Evolutionary conservation across 2,113 vertebrate genomes (phyloP).

Genomic region (Melanerpes aurifrons): DNA sequence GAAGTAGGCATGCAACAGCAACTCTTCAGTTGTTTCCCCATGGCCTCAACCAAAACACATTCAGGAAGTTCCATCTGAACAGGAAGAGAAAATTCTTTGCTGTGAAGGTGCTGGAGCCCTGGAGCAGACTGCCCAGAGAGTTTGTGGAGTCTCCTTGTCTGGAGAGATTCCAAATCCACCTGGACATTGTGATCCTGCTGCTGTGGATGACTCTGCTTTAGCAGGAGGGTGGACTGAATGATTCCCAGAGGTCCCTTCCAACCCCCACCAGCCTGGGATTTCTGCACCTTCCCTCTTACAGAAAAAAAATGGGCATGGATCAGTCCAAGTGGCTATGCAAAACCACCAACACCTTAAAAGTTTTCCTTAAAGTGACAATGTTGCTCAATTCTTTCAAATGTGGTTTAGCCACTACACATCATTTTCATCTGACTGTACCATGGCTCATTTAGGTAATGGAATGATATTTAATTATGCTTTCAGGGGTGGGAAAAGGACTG

Average conservation of each 20-base stretch:
- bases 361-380: neutral
- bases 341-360: neutral
- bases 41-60: neutral
- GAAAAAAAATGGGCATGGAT: accelerated
- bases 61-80: neutral
- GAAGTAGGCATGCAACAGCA: neutral
- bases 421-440: neutral
- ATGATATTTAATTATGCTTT: neutral
- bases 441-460: neutral
- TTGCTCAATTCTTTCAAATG: neutral
- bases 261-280: neutral
- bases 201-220: no score
- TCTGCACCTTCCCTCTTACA: neutral
- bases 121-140: no score
- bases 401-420: neutral
- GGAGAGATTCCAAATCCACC: no score
- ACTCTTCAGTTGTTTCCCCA: neutral
- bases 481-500: neutral
- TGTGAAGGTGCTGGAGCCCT: no score
- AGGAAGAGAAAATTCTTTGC: no score
- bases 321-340: accelerated
- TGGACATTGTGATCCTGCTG: no score
- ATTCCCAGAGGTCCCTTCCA: no score
- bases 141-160: no score
- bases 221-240: no score